Percentiles rank a stretch among this genome's conserved stretches.
Conservation (phyloP, 2,888 invertebrate species). For the Tetanocera ferruginea region DNA sequence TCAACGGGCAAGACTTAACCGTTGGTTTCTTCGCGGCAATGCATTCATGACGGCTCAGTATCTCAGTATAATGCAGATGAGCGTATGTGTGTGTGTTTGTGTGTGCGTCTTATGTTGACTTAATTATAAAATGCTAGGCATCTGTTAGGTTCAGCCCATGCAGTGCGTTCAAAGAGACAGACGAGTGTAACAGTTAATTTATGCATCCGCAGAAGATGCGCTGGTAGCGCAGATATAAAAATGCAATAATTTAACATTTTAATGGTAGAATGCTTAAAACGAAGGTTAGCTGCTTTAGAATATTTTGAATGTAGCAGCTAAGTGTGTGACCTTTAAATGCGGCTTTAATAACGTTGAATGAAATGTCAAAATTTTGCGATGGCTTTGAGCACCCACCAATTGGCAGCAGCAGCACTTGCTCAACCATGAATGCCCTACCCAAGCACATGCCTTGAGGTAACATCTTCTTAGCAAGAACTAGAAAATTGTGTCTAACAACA, state of each 20-base stretch:
- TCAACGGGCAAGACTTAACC: constrained; percentile 19
- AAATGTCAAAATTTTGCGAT: background rate
- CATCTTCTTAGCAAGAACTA: background rate
- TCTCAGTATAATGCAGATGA: background rate
- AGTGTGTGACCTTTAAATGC: background rate
- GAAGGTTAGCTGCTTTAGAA: too few species aligned
- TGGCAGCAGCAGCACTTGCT: constrained; percentile 7
- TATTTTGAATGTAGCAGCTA: too few species aligned
- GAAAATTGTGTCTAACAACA: background rate
- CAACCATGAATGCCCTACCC: background rate
- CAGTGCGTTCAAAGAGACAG: background rate
- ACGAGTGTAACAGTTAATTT: background rate
- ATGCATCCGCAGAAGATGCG: constrained; percentile 7
- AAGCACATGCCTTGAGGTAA: background rate
- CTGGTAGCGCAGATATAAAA: background rate
- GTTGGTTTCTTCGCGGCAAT: background rate
- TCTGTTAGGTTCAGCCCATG: too few species aligned
- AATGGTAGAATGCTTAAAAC: constrained; percentile 6
- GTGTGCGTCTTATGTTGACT: background rate
- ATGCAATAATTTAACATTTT: constrained; percentile 27
- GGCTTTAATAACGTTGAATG: background rate
- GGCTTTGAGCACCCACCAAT: background rate
- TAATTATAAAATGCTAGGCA: too few species aligned
- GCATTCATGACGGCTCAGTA: background rate
- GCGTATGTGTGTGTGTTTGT: constrained; percentile 1